phyloP scores from a whole-genome alignment of 2,888 invertebrate species.

The Stegana nigrithorax region DNA sequence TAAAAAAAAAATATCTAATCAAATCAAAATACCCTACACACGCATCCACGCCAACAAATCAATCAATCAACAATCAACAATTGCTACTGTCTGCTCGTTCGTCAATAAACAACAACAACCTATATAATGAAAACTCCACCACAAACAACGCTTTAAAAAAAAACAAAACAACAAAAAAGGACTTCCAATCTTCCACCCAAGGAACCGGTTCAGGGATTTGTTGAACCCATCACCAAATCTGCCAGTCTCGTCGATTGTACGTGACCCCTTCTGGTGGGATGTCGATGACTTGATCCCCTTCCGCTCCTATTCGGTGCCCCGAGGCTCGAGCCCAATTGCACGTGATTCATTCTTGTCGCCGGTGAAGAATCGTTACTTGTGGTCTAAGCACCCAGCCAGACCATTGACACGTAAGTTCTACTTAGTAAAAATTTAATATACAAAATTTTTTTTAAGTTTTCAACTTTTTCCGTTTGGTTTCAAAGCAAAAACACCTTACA shows the following conservation, averaged over 20 bases:
- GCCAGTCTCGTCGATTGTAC: constrained; percentile 83
- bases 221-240: constrained; percentile 83
- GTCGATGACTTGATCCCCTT: constrained; percentile 84
- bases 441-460: not conserved
- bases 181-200: constrained; percentile 79
- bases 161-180: constrained; percentile 66
- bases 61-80: constrained; percentile 23
- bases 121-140: constrained; percentile 36
- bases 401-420: constrained; percentile 86
- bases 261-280: constrained; percentile 92
- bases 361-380: constrained; percentile 89
- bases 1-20: constrained; percentile 36
- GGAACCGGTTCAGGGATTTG: constrained; percentile 74
- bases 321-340: constrained; percentile 78
- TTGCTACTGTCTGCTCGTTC: constrained; percentile 23
- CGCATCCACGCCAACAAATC: constrained; percentile 18
- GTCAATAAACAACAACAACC: constrained; percentile 26
- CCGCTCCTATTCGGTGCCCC: constrained; percentile 71
- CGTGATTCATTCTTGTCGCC: constrained; percentile 91
- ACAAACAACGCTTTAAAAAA: constrained; percentile 36
- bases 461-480: not conserved
- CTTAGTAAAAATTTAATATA: not conserved
- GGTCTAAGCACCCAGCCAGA: constrained; percentile 91
- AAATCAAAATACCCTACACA: constrained; percentile 14
- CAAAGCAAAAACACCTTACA: not conserved